Evolutionary conservation across 2,113 vertebrate genomes (phyloP), one percentile per base, ranked within the genome.

Genomic region (Eubucco bourcierii): DNA sequence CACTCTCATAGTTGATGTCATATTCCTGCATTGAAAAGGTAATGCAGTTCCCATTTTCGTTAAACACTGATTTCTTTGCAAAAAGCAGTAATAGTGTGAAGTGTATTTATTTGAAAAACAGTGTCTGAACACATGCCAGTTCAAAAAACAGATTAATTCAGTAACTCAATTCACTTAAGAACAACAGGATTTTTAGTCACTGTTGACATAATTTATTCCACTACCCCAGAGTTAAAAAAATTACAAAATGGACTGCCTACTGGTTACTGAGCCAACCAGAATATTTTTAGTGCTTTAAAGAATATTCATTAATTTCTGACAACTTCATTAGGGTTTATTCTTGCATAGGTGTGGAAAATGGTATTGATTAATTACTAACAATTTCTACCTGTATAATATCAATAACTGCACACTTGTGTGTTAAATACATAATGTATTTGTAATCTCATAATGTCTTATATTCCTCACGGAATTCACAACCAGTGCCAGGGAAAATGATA

Each of bases 261-360:
- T 71, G 33, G 55, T 34, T 56, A 34, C 9, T 63, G 4, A 64
- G 37, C 3, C 24, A 75, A 47, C 2, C 6, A 44, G 15, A 58
- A 1, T 33, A 27, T 39, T 81, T 68, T 66, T 53, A 58, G 11
- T 39, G 11, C 58, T 63, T 86, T 78, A 28, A 41, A 81, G 8
- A 9, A 9, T 67, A 53, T 37, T n/a, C 0, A 31, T 33, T 61
- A 8, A 37, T 33, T 87, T 87, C 2, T 1, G 50, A 52, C 7
- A n/a, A 33, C 25, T 1, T 17, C 37, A 10, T 10, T 27, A 0
- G 9, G 0, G 1, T 70, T 86, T 50, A 20, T 76, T 61, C 66
- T 52, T 50, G 4, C 4, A 13, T 15, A 50, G 1, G 4, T 39
- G 3, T 28, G 67, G 47, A 44, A 44, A 59, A 67, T 8, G 3